Conservation (phyloP, 2,113 vertebrate genomes). For the Nematolebias whitei region DNA sequence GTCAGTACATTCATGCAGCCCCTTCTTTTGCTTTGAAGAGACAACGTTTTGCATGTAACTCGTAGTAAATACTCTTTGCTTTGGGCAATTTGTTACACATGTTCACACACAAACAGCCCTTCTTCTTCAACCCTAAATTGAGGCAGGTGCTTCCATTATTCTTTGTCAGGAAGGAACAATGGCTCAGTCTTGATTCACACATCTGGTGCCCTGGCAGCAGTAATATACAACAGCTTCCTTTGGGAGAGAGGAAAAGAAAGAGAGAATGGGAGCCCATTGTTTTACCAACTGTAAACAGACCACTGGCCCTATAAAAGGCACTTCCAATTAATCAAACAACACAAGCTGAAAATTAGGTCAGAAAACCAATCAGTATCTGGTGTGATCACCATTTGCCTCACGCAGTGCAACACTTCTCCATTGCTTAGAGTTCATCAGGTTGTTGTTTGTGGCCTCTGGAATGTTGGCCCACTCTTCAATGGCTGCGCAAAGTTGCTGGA, state of each 20-base stretch:
- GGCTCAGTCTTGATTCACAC: conserved; percentile 53
- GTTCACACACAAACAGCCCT: conserved; percentile 10
- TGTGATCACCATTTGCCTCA: not conserved
- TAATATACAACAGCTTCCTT: conserved; percentile 49
- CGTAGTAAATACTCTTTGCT: not conserved
- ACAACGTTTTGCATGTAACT: not conserved
- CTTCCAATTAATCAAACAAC: conserved; percentile 11
- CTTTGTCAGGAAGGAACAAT: conserved; percentile 51
- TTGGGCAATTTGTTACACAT: not conserved
- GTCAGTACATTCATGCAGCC: not conserved
- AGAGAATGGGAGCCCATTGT: conserved; percentile 47
- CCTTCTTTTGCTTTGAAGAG: too few relatives aligned
- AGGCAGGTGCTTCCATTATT: conserved; percentile 47
- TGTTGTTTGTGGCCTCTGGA: too few relatives aligned
- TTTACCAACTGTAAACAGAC: conserved; percentile 41
- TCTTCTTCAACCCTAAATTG: conserved; percentile 41
- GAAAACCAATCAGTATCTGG: not conserved
- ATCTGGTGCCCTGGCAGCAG: conserved; percentile 38
- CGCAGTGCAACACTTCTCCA: too few relatives aligned
- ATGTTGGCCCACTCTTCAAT: too few relatives aligned
- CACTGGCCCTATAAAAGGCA: conserved; percentile 14
- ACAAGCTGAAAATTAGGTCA: not conserved
- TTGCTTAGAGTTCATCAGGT: not conserved
- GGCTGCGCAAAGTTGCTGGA: too few relatives aligned
- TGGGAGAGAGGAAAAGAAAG: conserved; percentile 21